These are phyloP conservation scores for Melanerpes aurifrons DNA, from an alignment of 2,113 vertebrate genomes.

Conservation along the genomic window DNA sequence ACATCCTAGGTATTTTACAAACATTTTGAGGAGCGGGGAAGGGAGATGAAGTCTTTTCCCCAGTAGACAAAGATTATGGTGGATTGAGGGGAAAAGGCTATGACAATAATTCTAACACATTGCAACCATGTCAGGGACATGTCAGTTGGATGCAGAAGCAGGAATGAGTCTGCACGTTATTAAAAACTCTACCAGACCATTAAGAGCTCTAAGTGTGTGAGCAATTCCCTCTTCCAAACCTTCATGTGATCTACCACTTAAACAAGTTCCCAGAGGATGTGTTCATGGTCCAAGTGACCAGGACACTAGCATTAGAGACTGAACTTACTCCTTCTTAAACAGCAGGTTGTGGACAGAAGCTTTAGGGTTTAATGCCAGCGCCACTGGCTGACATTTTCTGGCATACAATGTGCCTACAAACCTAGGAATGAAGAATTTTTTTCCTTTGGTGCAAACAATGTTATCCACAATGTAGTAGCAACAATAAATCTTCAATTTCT, in stretches of 20 bases:
- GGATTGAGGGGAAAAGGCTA: not conserved
- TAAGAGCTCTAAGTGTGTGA: slow-evolving; percentile 24
- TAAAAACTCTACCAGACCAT: not conserved
- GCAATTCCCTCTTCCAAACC: slow-evolving; percentile 13
- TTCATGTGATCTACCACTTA: not conserved
- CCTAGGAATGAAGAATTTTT: not conserved
- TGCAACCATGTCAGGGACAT: not conserved
- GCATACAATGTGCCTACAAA: not conserved
- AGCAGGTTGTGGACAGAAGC: slow-evolving; percentile 5
- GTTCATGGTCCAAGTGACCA: not conserved
- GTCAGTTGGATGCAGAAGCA: not conserved
- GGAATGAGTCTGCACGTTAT: slow-evolving; percentile 4
- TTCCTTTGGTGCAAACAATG: slow-evolving; percentile 5
- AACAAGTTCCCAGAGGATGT: not conserved
- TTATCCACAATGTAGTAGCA: not conserved
- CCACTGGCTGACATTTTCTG: not conserved
- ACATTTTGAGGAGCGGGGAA: not conserved
- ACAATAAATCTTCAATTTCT: not conserved
- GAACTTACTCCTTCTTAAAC: not conserved
- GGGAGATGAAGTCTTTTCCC: not conserved
- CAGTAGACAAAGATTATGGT: not conserved
- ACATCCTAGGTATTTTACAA: not conserved
- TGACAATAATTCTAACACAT: not conserved
- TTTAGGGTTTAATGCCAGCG: not conserved
- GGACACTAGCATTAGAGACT: not conserved